Evolutionary conservation across 2,888 invertebrate species (phyloP), one percentile per base, ranked within the genome.

Genomic region (Matsumyia berberina): DNA sequence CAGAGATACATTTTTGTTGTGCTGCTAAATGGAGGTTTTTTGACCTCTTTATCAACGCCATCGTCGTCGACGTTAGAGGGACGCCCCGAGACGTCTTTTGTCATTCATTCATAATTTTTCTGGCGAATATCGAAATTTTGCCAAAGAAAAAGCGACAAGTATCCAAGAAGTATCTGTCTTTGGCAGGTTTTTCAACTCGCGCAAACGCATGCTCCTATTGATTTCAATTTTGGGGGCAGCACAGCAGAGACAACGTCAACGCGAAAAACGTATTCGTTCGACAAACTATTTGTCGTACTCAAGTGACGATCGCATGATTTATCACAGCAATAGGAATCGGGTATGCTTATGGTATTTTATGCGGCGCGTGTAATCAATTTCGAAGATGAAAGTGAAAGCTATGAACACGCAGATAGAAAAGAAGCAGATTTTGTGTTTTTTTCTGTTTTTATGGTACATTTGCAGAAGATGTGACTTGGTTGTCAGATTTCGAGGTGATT

Each of bases 331-430:
- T 66, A 53, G 15, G 42, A 12, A 69, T 62, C 35, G 60, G 62
- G 53, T 70, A 49, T 77, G 70, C 70, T 53, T 53, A 60, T 53
- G 70, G 37, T 58, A 67, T 78, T 83, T 78, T 69, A 79, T 73
- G 79, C 57, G 79, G 79, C 79, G 73, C 79, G 79, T 79, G 79
- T 73, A 79, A 79, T 83, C 79, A 79, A 83, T 79, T 83, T 79
- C 57, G 39, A 72, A 83, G 73, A 79, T 83, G 73, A 83, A 83
- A 83, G 73, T 79, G 55, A 79, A 83, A 83, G 67, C 53, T 66
- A 49, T 11, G 15, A 46, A 17, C 19, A 62, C 29, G 33, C 33
- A 42, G 29, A 49, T 31, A 24, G 31, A 60, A 11, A 70, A 29
- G 29, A n/a, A n/a, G n/a, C 24, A 24, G 24, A 24, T 24, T n/a